Evolutionary conservation across 2,797 vertebrate species (phyloP).

Genomic region (Salarias fasciatus): DNA sequence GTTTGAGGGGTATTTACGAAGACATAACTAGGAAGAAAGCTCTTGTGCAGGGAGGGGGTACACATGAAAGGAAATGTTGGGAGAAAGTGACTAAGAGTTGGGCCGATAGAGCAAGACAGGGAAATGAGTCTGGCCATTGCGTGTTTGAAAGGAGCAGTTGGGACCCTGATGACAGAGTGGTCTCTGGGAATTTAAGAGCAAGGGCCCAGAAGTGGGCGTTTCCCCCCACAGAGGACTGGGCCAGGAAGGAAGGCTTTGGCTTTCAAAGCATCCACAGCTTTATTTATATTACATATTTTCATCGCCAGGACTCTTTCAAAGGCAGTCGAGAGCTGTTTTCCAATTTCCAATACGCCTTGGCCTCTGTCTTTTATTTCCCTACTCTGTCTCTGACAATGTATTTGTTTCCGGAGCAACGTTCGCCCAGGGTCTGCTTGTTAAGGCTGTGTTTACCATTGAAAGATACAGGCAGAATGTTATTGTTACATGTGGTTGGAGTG

Average conservation of each 20-base stretch:
- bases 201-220: slow-evolving; percentile 76
- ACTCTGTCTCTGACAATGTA: slow-evolving; percentile 66
- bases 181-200: slow-evolving; percentile 88
- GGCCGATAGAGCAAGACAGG: slow-evolving; percentile 57
- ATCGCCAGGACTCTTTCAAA: slow-evolving; percentile 83
- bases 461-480: slow-evolving; percentile 71
- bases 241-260: slow-evolving; percentile 88
- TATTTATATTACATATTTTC: slow-evolving; percentile 90
- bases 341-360: slow-evolving; percentile 71
- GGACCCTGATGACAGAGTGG: slow-evolving; percentile 86
- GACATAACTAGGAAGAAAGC: slow-evolving; percentile 73
- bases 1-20: slow-evolving; percentile 66
- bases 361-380: slow-evolving; percentile 71
- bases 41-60: slow-evolving; percentile 60
- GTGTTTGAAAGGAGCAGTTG: slow-evolving; percentile 86
- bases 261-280: slow-evolving; percentile 85
- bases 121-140: slow-evolving; percentile 80
- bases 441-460: slow-evolving; percentile 68
- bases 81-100: slow-evolving; percentile 55
- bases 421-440: slow-evolving; percentile 47
- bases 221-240: slow-evolving; percentile 77
- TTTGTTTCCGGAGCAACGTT: slow-evolving; percentile 71
- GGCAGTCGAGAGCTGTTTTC: slow-evolving; percentile 74
- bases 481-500: slow-evolving; percentile 67
- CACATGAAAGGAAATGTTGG: slow-evolving; percentile 83